Conservation (phyloP, 2,888 invertebrate genomes). For the Agrochola lota region DNA sequence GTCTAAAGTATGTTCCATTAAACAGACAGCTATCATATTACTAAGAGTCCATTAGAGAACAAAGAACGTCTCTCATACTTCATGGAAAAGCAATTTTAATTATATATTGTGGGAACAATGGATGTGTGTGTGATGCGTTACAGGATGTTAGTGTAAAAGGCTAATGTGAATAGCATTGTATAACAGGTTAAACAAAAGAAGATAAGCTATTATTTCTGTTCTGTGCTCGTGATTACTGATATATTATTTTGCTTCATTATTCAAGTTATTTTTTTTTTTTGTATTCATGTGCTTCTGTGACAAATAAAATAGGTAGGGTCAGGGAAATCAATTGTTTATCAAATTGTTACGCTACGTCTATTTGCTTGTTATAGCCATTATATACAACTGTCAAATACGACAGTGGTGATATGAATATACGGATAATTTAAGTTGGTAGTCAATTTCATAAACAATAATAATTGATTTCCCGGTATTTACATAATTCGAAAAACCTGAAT, state of each 20-base stretch:
- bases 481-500: not conserved
- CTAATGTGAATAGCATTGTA: not conserved
- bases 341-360: too few relatives aligned
- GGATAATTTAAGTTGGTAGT: too few relatives aligned
- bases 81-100: slow-evolving; percentile 60
- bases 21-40: slow-evolving; percentile 66
- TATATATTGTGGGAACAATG: slow-evolving; percentile 54
- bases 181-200: not conserved
- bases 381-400: too few relatives aligned
- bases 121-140: not conserved
- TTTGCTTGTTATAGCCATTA: too few relatives aligned
- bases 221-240: not conserved
- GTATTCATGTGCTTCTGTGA: too few relatives aligned
- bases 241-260: not conserved
- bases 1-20: slow-evolving; percentile 59
- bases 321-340: too few relatives aligned
- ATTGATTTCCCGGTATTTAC: too few relatives aligned
- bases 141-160: not conserved
- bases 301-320: too few relatives aligned
- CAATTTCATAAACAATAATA: too few relatives aligned
- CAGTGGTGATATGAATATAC: too few relatives aligned
- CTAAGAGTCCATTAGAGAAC: slow-evolving; percentile 70
- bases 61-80: slow-evolving; percentile 56
- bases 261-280: not conserved
- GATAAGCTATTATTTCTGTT: not conserved